Evolutionary conservation across 1,140 invertebrate species (phyloP).

Genomic region (Helicoverpa zea): DNA sequence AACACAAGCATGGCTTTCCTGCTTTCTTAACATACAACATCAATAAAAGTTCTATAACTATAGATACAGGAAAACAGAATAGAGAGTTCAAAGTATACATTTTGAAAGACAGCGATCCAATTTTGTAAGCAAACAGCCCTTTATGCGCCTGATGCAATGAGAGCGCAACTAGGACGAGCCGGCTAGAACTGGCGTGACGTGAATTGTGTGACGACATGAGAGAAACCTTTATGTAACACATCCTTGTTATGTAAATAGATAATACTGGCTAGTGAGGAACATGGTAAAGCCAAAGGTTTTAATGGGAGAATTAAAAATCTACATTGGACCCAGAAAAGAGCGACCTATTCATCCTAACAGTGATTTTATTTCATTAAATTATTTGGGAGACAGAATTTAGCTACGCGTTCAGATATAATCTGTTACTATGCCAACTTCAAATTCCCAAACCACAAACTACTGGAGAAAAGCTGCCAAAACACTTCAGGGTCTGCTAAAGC

Average conservation of each 20-base stretch:
- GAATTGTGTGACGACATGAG: conserved; percentile 27
- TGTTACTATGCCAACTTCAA: no score
- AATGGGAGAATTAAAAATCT: no score
- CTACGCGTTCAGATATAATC: no score
- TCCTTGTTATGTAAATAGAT: background rate
- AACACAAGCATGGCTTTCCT: no score
- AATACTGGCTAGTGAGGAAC: background rate
- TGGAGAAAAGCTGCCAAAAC: no score
- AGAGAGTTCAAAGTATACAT: background rate
- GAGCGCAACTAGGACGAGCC: conserved; percentile 20
- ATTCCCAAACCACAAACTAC: no score
- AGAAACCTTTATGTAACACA: background rate
- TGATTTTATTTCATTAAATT: no score
- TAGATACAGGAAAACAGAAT: background rate
- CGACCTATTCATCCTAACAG: no score
- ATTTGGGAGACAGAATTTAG: no score
- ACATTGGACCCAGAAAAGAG: no score
- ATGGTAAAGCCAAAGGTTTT: no score
- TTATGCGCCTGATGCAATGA: conserved; percentile 32
- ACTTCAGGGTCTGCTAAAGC: no score
- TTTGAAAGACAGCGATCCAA: conserved; percentile 15
- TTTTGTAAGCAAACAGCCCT: conserved; percentile 4
- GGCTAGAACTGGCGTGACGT: background rate
- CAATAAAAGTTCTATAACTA: background rate
- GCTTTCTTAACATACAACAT: background rate